Evolutionary conservation across 2,888 invertebrate species (phyloP).

Genomic region (Lepidochitona cinerea): DNA sequence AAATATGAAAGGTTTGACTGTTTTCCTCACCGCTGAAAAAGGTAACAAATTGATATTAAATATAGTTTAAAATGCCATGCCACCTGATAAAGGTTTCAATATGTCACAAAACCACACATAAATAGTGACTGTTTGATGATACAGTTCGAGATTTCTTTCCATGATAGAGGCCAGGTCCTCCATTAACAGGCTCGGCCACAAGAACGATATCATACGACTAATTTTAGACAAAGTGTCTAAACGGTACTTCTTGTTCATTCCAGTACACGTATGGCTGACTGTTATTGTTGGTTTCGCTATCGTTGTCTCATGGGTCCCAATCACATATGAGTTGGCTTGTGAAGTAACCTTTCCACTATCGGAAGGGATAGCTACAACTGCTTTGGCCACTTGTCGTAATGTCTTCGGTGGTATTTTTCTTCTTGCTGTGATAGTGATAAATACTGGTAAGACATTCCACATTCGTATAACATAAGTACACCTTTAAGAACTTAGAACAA

Average conservation of each 20-base stretch:
- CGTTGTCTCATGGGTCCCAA: not conserved
- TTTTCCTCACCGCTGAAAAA: no score
- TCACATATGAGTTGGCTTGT: not conserved
- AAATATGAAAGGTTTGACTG: no score
- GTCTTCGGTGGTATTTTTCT: not conserved
- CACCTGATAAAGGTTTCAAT: not conserved
- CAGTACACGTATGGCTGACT: not conserved
- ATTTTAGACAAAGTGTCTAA: no score
- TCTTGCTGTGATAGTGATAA: not conserved
- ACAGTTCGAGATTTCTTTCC: not conserved
- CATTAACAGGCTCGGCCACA: no score
- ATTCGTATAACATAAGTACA: no score
- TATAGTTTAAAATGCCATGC: no score
- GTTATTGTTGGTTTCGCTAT: not conserved
- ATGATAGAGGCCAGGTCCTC: not conserved
- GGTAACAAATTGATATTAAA: no score
- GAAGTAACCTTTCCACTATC: not conserved
- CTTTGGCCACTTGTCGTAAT: not conserved
- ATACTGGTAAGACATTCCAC: constrained; percentile 3
- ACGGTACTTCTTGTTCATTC: no score
- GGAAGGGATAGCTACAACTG: not conserved
- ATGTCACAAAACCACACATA: not conserved
- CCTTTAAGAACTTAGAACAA: no score
- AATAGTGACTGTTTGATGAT: not conserved
- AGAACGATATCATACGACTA: no score